Percentiles rank a stretch among this genome's conserved stretches.
Evolutionary conservation across 2,888 invertebrate genomes (phyloP).

Genomic region (Pachycephus smyrnensis): DNA sequence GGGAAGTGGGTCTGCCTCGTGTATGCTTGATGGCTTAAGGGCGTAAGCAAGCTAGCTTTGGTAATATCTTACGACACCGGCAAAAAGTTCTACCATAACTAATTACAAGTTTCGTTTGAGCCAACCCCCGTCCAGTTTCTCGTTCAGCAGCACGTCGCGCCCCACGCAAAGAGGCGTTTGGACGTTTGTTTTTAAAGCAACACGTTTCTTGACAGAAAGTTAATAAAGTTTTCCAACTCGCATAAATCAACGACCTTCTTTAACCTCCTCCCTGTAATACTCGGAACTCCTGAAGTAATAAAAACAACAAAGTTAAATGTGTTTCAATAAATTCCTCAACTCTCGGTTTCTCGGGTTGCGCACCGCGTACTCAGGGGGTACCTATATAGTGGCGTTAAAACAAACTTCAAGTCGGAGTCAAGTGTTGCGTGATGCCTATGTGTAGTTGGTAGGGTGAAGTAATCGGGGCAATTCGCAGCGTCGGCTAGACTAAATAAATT

Average conservation of each 20-base stretch:
- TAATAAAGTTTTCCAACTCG: conserved; percentile 57
- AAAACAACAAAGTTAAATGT: conserved; percentile 50
- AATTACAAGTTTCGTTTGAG: conserved; percentile 20
- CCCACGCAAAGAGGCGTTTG: conserved; percentile 11
- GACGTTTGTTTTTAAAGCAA: conserved; percentile 30
- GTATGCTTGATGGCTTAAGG: conserved; percentile 1
- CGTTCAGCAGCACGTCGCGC: conserved; percentile 1
- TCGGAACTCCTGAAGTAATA: conserved; percentile 27
- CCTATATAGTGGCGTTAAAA: neutral
- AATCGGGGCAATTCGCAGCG: neutral
- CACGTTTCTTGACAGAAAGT: conserved; percentile 52
- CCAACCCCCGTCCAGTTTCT: conserved; percentile 6
- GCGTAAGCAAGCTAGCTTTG: neutral
- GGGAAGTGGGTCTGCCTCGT: neutral
- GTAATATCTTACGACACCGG: conserved; percentile 10
- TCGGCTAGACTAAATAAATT: neutral
- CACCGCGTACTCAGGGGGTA: neutral
- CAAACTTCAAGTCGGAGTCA: neutral
- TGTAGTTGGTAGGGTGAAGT: neutral
- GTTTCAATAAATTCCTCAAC: conserved; percentile 48
- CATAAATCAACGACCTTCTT: conserved; percentile 56
- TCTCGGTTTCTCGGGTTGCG: conserved; percentile 6
- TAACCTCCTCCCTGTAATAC: conserved; percentile 23
- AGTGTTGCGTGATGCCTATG: neutral
- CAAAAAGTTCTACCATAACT: conserved; percentile 15